Evolutionary conservation across 1,140 invertebrate genomes (phyloP).

Genomic region (honey bee (Apis mellifera)): DNA sequence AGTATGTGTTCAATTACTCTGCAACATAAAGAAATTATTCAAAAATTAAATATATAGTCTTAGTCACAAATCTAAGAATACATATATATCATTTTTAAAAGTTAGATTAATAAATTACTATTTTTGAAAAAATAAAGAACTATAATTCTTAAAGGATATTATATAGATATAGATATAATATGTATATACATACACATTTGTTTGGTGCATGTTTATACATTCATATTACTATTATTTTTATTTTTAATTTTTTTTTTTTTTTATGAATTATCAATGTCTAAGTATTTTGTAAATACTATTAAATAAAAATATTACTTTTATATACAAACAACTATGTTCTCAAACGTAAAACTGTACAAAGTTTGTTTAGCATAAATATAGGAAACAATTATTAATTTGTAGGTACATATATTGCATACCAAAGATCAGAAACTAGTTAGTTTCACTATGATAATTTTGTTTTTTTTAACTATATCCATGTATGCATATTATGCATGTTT

Average conservation of each 20-base stretch:
- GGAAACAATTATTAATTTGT: constrained; percentile 1
- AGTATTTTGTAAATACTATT: not conserved
- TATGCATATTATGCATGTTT: not conserved
- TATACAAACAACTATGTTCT: constrained; percentile 29
- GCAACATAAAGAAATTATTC: not conserved
- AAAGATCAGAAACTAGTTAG: not conserved
- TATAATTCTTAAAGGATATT: not conserved
- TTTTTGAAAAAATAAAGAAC: constrained; percentile 2
- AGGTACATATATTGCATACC: not conserved
- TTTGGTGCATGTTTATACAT: not conserved
- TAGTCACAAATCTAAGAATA: not conserved
- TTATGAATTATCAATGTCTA: not conserved
- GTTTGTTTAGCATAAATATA: not conserved
- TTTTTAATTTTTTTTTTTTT: not conserved
- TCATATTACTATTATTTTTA: constrained; percentile 4
- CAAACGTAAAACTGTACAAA: constrained; percentile 13
- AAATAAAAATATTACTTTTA: constrained; percentile 27
- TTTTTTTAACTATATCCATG: not conserved
- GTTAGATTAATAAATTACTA: constrained; percentile 13
- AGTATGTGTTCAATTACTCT: not conserved
- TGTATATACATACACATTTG: not conserved
- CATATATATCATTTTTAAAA: constrained; percentile 9
- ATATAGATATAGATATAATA: constrained; percentile 1
- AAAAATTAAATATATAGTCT: not conserved
- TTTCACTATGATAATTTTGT: not conserved